These are phyloP conservation scores for Lamprologus callipterus DNA, from an alignment of 2,113 vertebrate species.

Conservation along the genomic window DNA sequence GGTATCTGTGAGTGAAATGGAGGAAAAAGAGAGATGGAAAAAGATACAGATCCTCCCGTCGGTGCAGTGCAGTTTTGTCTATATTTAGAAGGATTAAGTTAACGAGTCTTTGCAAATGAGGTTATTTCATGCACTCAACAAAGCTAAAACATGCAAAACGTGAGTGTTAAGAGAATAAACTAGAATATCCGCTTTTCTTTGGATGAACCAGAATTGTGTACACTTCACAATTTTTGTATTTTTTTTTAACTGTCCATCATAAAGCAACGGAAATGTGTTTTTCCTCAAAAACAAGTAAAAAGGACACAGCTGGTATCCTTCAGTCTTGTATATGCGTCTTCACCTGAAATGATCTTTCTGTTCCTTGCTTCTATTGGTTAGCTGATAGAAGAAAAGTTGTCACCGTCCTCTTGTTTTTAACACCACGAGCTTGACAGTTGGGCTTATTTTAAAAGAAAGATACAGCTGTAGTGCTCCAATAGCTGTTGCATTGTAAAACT, in stretches of 20 bases:
- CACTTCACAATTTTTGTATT: neutral
- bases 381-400: neutral
- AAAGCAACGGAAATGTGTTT: neutral
- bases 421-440: neutral
- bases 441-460: neutral
- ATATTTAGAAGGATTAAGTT: slow-evolving; percentile 8
- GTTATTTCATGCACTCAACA: neutral
- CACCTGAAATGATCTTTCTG: neutral
- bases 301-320: neutral
- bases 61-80: neutral
- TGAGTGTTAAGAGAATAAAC: neutral
- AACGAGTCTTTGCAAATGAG: slow-evolving; percentile 8
- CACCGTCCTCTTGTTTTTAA: neutral
- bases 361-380: neutral
- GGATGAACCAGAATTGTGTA: neutral
- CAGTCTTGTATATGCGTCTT: neutral
- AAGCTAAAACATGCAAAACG: neutral
- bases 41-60: neutral
- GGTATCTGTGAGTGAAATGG: neutral
- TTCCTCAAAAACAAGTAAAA: neutral
- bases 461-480: neutral
- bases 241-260: neutral
- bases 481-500: neutral
- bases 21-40: neutral
- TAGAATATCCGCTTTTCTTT: neutral